Evolutionary conservation across 2,888 invertebrate genomes (phyloP).

Genomic region (Gandaritis pyraliata): DNA sequence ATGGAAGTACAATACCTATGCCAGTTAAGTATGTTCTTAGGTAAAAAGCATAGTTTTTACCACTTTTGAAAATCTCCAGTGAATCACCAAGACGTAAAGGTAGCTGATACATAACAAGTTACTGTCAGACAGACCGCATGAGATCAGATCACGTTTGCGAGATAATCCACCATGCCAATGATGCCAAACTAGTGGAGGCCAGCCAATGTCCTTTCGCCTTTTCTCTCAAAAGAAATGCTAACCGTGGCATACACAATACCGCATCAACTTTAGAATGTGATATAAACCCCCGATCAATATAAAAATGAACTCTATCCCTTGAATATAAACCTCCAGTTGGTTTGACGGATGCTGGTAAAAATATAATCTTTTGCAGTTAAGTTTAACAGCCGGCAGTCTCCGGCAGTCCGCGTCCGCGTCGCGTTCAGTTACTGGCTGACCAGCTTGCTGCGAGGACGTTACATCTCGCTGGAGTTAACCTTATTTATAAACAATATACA

Average conservation of each 20-base stretch:
- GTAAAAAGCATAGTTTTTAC: too few relatives aligned
- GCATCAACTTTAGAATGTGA: slow-evolving; percentile 53
- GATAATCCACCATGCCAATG: slow-evolving; percentile 38
- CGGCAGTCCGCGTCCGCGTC: slow-evolving; percentile 61
- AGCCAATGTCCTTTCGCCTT: slow-evolving; percentile 76
- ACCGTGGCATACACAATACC: slow-evolving; percentile 74
- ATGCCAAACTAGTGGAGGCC: slow-evolving; percentile 47
- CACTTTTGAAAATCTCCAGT: too few relatives aligned
- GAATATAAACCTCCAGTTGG: slow-evolving; percentile 32
- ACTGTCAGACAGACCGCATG: slow-evolving; percentile 25
- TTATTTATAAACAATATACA: slow-evolving; percentile 26
- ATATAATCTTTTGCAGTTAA: slow-evolving; percentile 50
- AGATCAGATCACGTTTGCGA: slow-evolving; percentile 32
- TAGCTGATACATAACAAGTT: too few relatives aligned
- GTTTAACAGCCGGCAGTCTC: slow-evolving; percentile 56
- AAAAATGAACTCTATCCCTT: slow-evolving; percentile 36
- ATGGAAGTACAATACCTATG: too few relatives aligned
- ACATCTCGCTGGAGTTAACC: slow-evolving; percentile 21
- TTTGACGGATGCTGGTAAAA: slow-evolving; percentile 19
- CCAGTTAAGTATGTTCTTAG: too few relatives aligned
- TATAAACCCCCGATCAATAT: slow-evolving; percentile 40
- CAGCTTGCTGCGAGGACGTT: slow-evolving; percentile 51
- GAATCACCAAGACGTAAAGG: too few relatives aligned
- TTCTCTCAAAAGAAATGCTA: slow-evolving; percentile 78
- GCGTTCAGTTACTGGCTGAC: slow-evolving; percentile 59